These are phyloP conservation scores for Sinocyclocheilus rhinocerous DNA, from an alignment of 2,113 vertebrate genomes.

Conservation along the genomic window DNA sequence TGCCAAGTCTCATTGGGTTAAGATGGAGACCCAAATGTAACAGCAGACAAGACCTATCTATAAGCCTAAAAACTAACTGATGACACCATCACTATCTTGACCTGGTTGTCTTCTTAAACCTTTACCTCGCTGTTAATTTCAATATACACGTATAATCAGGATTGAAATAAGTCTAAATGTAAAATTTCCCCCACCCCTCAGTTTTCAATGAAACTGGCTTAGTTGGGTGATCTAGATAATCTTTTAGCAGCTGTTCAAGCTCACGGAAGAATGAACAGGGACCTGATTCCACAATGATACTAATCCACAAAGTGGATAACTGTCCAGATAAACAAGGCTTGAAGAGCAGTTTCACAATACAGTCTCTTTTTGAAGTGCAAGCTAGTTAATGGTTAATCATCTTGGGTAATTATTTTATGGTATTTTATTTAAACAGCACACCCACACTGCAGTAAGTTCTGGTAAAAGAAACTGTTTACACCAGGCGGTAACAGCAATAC, in stretches of 20 bases:
- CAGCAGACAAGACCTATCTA: slow-evolving; percentile 5
- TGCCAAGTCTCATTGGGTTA: neutral
- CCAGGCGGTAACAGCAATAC: neutral
- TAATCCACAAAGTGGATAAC: slow-evolving; percentile 13
- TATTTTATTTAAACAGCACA: neutral
- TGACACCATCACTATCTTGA: neutral
- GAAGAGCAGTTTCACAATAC: neutral
- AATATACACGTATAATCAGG: neutral
- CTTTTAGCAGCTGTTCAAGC: slow-evolving; percentile 26
- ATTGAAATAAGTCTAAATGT: neutral
- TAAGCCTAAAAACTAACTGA: too few relatives aligned
- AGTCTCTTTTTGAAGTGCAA: neutral
- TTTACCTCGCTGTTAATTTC: neutral
- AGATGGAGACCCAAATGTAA: neutral
- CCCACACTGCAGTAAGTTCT: neutral
- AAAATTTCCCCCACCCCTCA: neutral
- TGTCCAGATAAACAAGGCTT: neutral
- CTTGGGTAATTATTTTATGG: neutral
- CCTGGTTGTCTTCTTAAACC: neutral
- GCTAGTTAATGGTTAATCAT: neutral
- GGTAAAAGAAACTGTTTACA: too few relatives aligned
- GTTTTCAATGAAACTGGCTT: neutral
- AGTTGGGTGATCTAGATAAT: slow-evolving; percentile 10
- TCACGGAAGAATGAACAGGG: neutral
- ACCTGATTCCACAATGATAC: neutral